Evolutionary conservation across 2,888 invertebrate species (phyloP), one percentile per base, ranked within the genome.

Genomic region (Adelphocoris suturalis): DNA sequence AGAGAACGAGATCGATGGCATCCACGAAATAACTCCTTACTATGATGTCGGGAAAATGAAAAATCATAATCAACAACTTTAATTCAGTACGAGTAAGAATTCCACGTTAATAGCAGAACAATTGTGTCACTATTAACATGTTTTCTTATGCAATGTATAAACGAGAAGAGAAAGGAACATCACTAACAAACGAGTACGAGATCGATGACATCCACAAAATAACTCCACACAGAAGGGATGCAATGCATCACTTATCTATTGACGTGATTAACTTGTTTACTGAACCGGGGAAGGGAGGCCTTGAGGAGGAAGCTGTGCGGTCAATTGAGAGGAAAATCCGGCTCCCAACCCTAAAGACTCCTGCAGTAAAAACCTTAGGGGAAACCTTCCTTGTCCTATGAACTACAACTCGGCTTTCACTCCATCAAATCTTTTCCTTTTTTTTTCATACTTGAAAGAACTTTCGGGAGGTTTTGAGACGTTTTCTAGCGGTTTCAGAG

Each of bases 211-310:
- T 68, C 68, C n/a, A 19, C 68, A 13, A 68, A 68, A 68, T 27
- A 27, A 27, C 23, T 23, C 0, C 23, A 23, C 11, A 23, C 19
- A 68, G 23, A 68, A 68, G 68, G 68, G 68, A 68, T 68, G 68
- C 23, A 27, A 68, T 68, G 68, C 68, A 68, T 68, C 68, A 68
- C 68, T 68, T 68, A 68, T 68, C 68, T 68, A 68, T 68, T 68
- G 68, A 68, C 68, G 68, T 68, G 68, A 68, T 68, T 68, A 68
- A 68, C 68, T 68, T 68, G 68, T 68, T 68, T 68, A 68, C 68
- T 68, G 68, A 68, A 23, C 68, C 68, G 68, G 11, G 68, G 12
- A 68, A 23, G 19, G 68, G 13, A 13, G 61, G 19, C 11, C 19
- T 11, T 11, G 23, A 11, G 3, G 27, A 11, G 27, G 19, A 27